These are phyloP conservation scores for Microtus ochrogaster DNA, from an alignment of 2,113 vertebrate species.

Conservation along the genomic window DNA sequence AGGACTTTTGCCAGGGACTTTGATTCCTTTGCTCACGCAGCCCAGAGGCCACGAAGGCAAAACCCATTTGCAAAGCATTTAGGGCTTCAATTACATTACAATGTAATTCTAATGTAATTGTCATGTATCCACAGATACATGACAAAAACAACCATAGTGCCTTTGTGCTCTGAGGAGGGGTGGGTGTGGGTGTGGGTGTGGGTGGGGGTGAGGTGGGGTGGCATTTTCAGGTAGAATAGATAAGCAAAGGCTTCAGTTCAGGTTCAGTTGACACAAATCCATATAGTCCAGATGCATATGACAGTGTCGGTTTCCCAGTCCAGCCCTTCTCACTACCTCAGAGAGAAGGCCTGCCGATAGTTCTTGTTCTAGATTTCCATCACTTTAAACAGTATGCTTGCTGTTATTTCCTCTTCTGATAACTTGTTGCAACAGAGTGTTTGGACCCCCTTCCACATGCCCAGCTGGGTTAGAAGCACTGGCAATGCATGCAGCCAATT, in stretches of 20 bases:
- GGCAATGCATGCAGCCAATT: neutral
- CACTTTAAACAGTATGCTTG: neutral
- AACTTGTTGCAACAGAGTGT: neutral
- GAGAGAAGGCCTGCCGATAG: neutral
- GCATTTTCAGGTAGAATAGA: neutral
- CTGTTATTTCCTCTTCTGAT: conserved; percentile 5
- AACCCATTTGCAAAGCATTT: neutral
- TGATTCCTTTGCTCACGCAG: neutral
- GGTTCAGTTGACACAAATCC: neutral
- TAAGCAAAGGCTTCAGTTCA: neutral
- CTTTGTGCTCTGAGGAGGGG: neutral
- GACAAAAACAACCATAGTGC: neutral
- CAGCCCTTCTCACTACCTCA: neutral
- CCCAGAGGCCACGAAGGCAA: neutral
- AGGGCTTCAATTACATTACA: neutral
- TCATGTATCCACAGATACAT: neutral
- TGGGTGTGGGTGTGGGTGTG: no score
- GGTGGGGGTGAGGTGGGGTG: no score
- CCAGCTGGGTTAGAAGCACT: neutral
- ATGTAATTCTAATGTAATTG: no score
- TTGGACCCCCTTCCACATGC: neutral
- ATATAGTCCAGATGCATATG: neutral
- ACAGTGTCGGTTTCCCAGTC: neutral
- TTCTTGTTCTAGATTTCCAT: neutral
- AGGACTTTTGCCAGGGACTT: neutral